Base-by-base conservation (phyloP, 2,113 vertebrate species). In the Talpa occidentalis region DNA sequence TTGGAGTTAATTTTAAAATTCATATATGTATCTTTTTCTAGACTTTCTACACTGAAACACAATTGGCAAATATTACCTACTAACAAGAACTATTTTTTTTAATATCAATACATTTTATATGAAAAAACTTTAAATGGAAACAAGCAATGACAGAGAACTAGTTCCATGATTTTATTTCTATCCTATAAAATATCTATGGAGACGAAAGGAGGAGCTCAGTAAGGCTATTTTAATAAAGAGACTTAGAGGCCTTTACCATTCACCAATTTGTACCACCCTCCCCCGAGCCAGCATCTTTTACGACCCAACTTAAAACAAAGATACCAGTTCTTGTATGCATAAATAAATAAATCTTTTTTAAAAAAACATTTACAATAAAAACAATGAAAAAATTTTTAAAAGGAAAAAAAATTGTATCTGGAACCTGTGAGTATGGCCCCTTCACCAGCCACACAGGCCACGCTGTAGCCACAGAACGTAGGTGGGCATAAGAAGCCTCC, bases 61-160 rank as follows among this genome's bases (percentile, higher is more conserved):
- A 2, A 54, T 5, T 54, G 52, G 52, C 19, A 56, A 47, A 93
- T 70, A 62, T 70, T 79, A 35, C 3, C 22, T 22, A 28, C 66
- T 76, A 69, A 32, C 47, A 76, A 78, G 6, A 84, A 82, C 49
- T 17, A 24, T 52, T 54, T 74, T 24, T 90, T 80, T 82, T 78
- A 54, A 88, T 64, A 83, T n/a, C 26, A 79, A 77, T 54, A 77
- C n/a, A 73, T 54, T 64, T 85, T 73, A 79, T 49, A 90, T 54
- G 14, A 85, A 74, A 91, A 32, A 64, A 49, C 32, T 82, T 83
- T 37, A 91, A 89, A 56, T 54, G 42, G 4, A 95, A 86, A 37
- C n/a, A 82, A 77, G 30, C 62, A 87, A 60, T 28, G 87, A 47
- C 47, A 90, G 73, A 22, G 22, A 19, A 74, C 47, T 70, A 92